A percentile compares a stretch with the other conserved stretches of the same genome.
Evolutionary conservation across 2,113 vertebrate genomes (phyloP).

Genomic region (Rhombomys opimus): DNA sequence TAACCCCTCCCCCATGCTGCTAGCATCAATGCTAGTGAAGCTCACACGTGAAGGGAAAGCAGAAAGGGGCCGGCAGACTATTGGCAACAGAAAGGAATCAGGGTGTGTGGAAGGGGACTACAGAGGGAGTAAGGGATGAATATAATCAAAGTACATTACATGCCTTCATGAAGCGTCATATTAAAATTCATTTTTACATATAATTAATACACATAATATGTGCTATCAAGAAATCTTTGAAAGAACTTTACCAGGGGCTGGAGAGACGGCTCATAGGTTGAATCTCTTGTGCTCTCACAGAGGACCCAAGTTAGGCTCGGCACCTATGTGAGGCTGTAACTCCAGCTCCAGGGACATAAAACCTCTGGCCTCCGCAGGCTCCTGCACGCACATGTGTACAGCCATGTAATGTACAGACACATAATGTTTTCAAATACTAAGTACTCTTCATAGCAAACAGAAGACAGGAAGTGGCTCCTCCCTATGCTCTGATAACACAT

Average conservation of each 20-base stretch:
- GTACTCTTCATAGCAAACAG: neutral
- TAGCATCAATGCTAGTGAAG: no score
- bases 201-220: neutral
- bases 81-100: neutral
- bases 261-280: neutral
- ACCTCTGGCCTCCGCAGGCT: neutral
- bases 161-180: neutral
- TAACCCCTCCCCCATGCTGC: neutral
- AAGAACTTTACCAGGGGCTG: neutral
- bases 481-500: neutral
- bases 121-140: neutral
- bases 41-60: neutral
- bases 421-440: neutral
- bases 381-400: neutral
- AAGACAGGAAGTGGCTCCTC: neutral
- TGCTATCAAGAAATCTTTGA: neutral
- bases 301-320: neutral
- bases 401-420: neutral
- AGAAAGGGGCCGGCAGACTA: neutral
- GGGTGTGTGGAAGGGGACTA: no score
- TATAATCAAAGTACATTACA: neutral
- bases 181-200: neutral
- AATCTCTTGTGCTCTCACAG: neutral
- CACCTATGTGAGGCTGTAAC: neutral
- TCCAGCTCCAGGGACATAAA: neutral